Evolutionary conservation across 2,113 vertebrate species (phyloP).

Genomic region (Trematocara marginatum): DNA sequence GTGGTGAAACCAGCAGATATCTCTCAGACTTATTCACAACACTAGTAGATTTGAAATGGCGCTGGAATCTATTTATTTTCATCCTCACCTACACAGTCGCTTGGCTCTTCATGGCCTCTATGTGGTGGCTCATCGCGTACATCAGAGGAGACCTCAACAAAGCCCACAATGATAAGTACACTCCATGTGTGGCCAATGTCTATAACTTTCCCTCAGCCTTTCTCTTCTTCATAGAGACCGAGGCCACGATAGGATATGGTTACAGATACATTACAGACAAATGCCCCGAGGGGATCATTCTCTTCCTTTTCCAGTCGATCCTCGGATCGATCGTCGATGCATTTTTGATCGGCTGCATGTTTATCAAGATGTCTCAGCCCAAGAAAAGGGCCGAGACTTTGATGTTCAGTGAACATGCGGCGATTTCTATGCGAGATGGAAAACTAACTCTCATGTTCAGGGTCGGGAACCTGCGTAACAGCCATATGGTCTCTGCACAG

Average conservation of each 20-base stretch:
- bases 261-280: constrained; percentile 98
- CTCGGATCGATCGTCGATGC: constrained; percentile 97
- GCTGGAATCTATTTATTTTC: constrained; percentile 98
- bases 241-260: constrained; percentile 96
- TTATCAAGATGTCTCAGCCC: constrained; percentile 99
- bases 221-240: constrained; percentile 97
- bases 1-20: constrained; percentile 94
- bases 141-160: constrained; percentile 90
- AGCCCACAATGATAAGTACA: constrained; percentile 91
- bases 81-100: constrained; percentile 98
- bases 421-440: constrained; percentile 94
- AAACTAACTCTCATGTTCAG: constrained; percentile 98
- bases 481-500: constrained; percentile 99
- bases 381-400: constrained; percentile 97
- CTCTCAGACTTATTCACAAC: constrained; percentile 98
- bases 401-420: constrained; percentile 97
- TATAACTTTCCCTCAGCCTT: constrained; percentile 99
- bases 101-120: constrained; percentile 98
- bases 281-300: constrained; percentile 96
- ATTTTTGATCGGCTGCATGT: constrained; percentile 98
- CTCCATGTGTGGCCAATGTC: constrained; percentile 96
- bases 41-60: constrained; percentile 98
- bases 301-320: constrained; percentile 98
- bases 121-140: constrained; percentile 99
- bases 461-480: constrained; percentile 97